Evolutionary conservation across 2,797 vertebrate genomes (phyloP), one percentile per base, ranked within the genome.

Genomic region (Phoxinus dragarum): DNA sequence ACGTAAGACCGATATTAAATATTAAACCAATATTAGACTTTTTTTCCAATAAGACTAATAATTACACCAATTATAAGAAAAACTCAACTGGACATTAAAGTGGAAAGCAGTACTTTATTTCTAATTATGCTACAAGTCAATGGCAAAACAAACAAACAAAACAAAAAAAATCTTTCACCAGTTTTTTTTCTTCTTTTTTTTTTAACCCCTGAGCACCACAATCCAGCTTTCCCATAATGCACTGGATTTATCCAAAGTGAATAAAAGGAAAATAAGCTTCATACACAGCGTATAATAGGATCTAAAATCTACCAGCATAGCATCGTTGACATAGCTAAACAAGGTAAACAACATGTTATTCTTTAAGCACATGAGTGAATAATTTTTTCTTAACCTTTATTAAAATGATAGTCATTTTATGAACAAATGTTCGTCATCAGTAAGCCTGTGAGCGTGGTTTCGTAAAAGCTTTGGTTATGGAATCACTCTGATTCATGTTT

Each of bases 151-250:
- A 90, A 89, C 69, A 86, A 88, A 90, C 72, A 81, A 88, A 88
- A 87, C 80, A 88, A 86, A 86, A 92, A 91, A 90, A 90, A 86
- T 90, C 89, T 91, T 91, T 92, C 84, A 91, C 81, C 89, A 90
- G 23, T 89, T 91, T 92, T 92, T 88, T 88, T 88, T 82, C 90
- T 85, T 87, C 88, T 90, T 91, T 90, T 27, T 27, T 93, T 92
- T 93, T 91, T 86, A 93, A 95, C 94, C 96, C 95, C 96, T 96
- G 96, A 97, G 96, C 93, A 93, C 94, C 95, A 94, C 93, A 94
- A 94, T 94, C 95, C 95, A 95, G 95, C 81, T 85, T 93, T 92
- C 91, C 92, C 90, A 92, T 91, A 93, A 95, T 92, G 89, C 90
- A 91, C 95, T 94, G 94, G 95, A 95, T 94, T 93, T 86, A 92